Evolutionary conservation across 2,888 invertebrate genomes (phyloP), one percentile per base, ranked within the genome.

Genomic region (Notodonta dromedarius): DNA sequence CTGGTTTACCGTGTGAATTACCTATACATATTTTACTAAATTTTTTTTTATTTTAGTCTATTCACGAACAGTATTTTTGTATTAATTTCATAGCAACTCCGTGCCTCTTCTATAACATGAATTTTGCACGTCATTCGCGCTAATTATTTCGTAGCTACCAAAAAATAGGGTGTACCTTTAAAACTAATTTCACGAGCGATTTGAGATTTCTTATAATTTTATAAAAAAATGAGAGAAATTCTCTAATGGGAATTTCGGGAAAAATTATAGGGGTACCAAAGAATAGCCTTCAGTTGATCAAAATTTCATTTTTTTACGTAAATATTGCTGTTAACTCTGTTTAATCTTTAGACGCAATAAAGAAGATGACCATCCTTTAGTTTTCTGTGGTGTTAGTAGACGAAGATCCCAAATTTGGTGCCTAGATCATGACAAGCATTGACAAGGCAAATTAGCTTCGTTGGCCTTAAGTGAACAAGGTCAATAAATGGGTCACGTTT

Each of bases 161-260:
- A 54, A 39, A 48, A 44, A 66, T 71, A 70, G 60, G 68, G 57
- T 61, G 66, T 59, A 62, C 59, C 66, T 63, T 74, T 70, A 66
- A 67, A 74, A 72, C 72, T 70, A 74, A 74, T 74, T 72, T 72
- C 61, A 67, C 65, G 72, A 70, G 62, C 62, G 74, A 74, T 70
- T 74, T 69, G 61, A 60, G 68, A 67, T 67, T 74, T 68, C 67
- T 65, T 54, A 42, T 46, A 6, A 12, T 51, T 14, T 35, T 11
- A n/a, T 14, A 68, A 63, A 68, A 68, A 61, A 59, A 56, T 56
- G 55, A 51, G 60, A 61, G 56, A 60, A 54, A 56, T 50, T 53
- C 40, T 68, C 40, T 68, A 71, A 71, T 71, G 60, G 68, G 63
- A n/a, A 2, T 71, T 63, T 56, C 64, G 58, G 62, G 24, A 9